phyloP scores from a whole-genome alignment of 2,797 vertebrate genomes.

The Cetoscarus ocellatus region DNA sequence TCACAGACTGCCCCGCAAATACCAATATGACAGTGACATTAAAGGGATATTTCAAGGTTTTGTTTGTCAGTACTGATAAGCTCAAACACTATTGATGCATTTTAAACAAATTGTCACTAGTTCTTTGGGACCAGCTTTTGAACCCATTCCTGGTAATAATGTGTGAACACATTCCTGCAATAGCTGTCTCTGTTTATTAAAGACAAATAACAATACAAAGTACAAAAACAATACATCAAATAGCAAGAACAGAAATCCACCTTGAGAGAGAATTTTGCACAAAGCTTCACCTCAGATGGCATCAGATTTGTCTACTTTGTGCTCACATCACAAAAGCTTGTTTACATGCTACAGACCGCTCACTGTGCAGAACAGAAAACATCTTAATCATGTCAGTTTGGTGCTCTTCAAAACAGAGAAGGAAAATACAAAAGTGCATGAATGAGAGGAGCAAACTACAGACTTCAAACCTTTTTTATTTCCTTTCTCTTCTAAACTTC shows the following conservation, averaged over 20 bases:
- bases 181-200: constrained; percentile 67
- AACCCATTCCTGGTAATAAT: constrained; percentile 8
- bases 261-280: constrained; percentile 40
- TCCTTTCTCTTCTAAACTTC: constrained; percentile 9
- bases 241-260: constrained; percentile 54
- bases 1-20: too few relatives aligned
- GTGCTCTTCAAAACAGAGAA: constrained; percentile 14
- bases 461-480: constrained; percentile 8
- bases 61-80: too few relatives aligned
- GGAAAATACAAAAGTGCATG: constrained; percentile 46
- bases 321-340: constrained; percentile 58
- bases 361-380: constrained; percentile 40
- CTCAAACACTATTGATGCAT: too few relatives aligned
- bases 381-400: constrained; percentile 27
- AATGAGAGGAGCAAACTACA: constrained; percentile 37
- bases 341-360: constrained; percentile 48
- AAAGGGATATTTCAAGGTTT: too few relatives aligned
- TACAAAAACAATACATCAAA: constrained; percentile 73
- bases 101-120: too few relatives aligned
- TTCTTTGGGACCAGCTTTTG: too few relatives aligned
- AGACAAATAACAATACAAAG: constrained; percentile 78
- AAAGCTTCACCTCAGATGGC: constrained; percentile 29
- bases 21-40: too few relatives aligned
- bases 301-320: constrained; percentile 19
- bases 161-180: constrained; percentile 12